Evolutionary conservation across 2,888 invertebrate genomes (phyloP), one percentile per base, ranked within the genome.

Genomic region (Cryptosula pallasiana): DNA sequence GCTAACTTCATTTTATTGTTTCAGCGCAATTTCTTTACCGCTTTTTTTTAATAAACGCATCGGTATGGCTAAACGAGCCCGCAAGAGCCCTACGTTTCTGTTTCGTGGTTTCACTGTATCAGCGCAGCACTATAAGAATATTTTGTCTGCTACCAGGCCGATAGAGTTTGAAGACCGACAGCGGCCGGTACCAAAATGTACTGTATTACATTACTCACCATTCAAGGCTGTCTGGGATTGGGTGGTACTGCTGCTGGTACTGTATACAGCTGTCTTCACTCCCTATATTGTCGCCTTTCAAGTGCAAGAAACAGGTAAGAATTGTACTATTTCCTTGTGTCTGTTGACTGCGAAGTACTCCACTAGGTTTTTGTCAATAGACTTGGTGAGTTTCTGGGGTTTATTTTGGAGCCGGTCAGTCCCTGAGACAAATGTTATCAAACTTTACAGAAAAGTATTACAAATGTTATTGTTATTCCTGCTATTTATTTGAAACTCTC

Each of bases 181-280:
- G 35, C 72, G 75, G 34, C 75, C 75, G 55, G 72, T 76, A 35
- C 81, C 83, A 71, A 80, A 82, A 74, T 83, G 82, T 75, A 83
- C 84, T 55, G 83, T 85, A 63, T 80, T 84, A 0, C 85, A 85
- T 76, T 85, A 85, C 77, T 84, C 83, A 34, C 85, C 85, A 20
- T 84, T 85, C 74, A 85, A 85, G 76, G 85, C 84, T 3, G 83
- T 84, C 34, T 84, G 84, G 84, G 84, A 84, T 73, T 84, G 84
- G 84, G 81, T 84, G 32, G 80, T 84, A 23, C 77, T 84, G 35
- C 77, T 84, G 57, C 79, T 84, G 16, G 84, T 84, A 27, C 77
- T 84, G 25, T 84, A 84, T 77, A 84, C 84, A 20, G 84, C 84
- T 20, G 82, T 84, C 16, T 83, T 83, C 73, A 84, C 84, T 20